These are phyloP conservation scores for Sebastes schlegelii DNA, from an alignment of 2,113 vertebrate genomes.

Conservation along the genomic window DNA sequence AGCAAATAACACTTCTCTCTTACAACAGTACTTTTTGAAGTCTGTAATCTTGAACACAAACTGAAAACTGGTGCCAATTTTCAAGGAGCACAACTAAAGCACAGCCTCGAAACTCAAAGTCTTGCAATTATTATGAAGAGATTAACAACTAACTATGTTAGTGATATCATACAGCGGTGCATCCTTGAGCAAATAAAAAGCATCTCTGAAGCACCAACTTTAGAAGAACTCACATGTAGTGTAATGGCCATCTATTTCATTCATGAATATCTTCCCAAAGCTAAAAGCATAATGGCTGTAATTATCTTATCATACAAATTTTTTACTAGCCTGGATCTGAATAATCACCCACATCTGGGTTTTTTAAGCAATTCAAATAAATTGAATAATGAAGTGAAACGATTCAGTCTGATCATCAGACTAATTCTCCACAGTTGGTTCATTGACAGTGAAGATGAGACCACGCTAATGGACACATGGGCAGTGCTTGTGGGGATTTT, in stretches of 20 bases:
- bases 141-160: background rate
- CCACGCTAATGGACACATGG: background rate
- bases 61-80: constrained; percentile 6
- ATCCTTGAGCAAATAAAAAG: background rate
- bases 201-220: background rate
- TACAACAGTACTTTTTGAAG: constrained; percentile 38
- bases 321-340: background rate
- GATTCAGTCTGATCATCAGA: background rate
- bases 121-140: constrained; percentile 3
- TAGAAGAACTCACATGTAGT: background rate
- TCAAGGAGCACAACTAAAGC: background rate
- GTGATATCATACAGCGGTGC: background rate
- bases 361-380: background rate
- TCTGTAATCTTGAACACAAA: constrained; percentile 18
- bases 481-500: background rate
- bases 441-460: background rate
- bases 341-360: background rate
- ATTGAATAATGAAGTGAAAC: background rate
- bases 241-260: background rate
- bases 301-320: background rate
- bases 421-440: background rate
- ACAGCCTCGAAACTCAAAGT: background rate
- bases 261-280: background rate
- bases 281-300: background rate
- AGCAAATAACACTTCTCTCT: constrained; percentile 13